A percentile compares a stretch with the other conserved stretches of the same genome.
phyloP scores from a whole-genome alignment of 2,113 vertebrate genomes.

The Forbesichthys agassizii region DNA sequence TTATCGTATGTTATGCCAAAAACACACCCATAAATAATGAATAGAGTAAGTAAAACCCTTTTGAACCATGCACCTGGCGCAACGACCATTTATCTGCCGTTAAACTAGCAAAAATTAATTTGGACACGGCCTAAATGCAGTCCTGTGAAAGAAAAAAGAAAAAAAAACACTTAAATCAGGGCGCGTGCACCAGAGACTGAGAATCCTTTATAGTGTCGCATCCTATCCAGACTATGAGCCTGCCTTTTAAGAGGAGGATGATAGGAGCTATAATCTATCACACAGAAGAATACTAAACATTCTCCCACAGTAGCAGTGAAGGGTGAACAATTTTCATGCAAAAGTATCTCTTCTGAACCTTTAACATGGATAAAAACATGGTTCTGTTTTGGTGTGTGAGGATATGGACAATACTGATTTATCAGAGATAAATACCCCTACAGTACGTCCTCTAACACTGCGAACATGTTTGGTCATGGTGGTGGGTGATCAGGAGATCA shows the following conservation, averaged over 20 bases:
- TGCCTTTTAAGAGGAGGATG: slow-evolving; percentile 64
- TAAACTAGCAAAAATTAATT: too few relatives aligned
- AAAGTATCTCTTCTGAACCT: slow-evolving; percentile 47
- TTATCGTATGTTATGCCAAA: too few relatives aligned
- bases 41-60: too few relatives aligned
- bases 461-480: slow-evolving; percentile 14
- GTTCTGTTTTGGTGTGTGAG: slow-evolving; percentile 51
- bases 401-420: slow-evolving; percentile 56
- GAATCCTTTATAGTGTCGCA: slow-evolving; percentile 51
- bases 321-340: slow-evolving; percentile 61
- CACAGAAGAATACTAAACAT: slow-evolving; percentile 70
- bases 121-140: too few relatives aligned
- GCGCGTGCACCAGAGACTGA: slow-evolving; percentile 34
- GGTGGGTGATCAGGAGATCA: background rate
- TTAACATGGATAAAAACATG: slow-evolving; percentile 71
- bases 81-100: too few relatives aligned
- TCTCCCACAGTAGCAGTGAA: slow-evolving; percentile 49
- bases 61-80: too few relatives aligned
- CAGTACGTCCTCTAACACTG: slow-evolving; percentile 49
- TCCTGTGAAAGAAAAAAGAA: slow-evolving; percentile 27
- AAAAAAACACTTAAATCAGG: slow-evolving; percentile 52
- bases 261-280: slow-evolving; percentile 70
- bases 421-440: slow-evolving; percentile 28
- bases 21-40: too few relatives aligned
- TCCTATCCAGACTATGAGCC: slow-evolving; percentile 35